Base-by-base conservation (phyloP, 23 tunicate genomes). In the Botrylloides violaceus region DNA sequence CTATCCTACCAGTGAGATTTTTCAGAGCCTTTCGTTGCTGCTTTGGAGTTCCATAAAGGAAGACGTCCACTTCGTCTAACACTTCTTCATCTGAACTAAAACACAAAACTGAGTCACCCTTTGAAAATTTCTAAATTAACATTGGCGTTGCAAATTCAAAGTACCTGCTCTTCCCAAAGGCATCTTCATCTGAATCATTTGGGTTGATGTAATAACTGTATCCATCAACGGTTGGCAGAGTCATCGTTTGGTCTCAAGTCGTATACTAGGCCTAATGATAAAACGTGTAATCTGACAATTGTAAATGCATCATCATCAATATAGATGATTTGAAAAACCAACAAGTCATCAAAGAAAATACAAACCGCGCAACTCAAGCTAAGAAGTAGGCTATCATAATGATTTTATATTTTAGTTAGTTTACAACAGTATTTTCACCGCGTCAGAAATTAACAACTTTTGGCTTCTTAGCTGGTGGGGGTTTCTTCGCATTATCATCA, bases 81-180 rank as follows among this genome's bases (percentile, higher is more conserved):
- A 21, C 56, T 74, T 75, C 94, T 34, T 87, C 95, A 43, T 87
- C 95, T 2, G 95, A 87, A 53, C 95, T 87, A 29, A 32, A 43
- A 9, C 53, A 43, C 53, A 43, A 43, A 15, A 43, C 15, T 43
- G 12, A 9, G 53, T 43, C 15, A 15, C 53, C 9, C 53, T 7
- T 9, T 43, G 53, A n/a, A n/a, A n/a, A n/a, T n/a, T n/a, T n/a
- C n/a, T n/a, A 43, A 43, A 43, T 43, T 9, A 43, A 43, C 9
- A 43, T 43, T 15, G 15, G 53, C 15, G 53, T 7, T 7, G 15
- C 9, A 43, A 7, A 15, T 43, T 43, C 53, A 7, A 9, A 43
- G 19, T 60, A 68, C 74, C 74, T 68, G 29, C 37, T 36, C 32
- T 15, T 39, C 18, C 23, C n/a, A 68, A 68, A 19, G 4, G 1